A percentile compares a stretch with the other conserved stretches of the same genome.
These are phyloP conservation scores for Trachelus tabidus DNA, from an alignment of 2,888 invertebrate species.

Conservation along the genomic window DNA sequence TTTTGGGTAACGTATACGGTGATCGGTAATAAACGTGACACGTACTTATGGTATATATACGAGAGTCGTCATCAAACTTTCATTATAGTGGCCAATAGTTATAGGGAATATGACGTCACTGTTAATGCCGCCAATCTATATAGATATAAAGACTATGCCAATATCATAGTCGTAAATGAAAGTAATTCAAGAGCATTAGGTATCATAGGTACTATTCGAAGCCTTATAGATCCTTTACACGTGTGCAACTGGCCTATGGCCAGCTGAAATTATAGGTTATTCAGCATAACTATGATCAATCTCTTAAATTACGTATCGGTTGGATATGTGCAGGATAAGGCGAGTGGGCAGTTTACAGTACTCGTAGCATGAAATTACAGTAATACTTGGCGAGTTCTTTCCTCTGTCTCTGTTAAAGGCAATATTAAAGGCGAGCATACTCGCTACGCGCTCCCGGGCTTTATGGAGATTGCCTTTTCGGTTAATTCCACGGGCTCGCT, in stretches of 20 bases:
- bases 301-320: not conserved
- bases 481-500: constrained; percentile 19
- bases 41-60: not conserved
- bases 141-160: not conserved
- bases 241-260: too few relatives aligned
- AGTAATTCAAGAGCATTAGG: not conserved
- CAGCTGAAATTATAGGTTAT: too few relatives aligned
- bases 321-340: not conserved
- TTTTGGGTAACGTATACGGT: not conserved
- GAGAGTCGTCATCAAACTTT: too few relatives aligned
- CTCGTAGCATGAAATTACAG: not conserved
- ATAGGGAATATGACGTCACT: not conserved
- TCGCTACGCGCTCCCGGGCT: not conserved
- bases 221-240: too few relatives aligned
- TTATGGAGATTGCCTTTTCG: constrained; percentile 18
- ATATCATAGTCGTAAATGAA: too few relatives aligned
- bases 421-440: not conserved
- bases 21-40: not conserved
- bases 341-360: not conserved
- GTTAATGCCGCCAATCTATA: not conserved
- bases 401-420: not conserved
- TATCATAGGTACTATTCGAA: not conserved
- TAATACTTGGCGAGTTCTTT: not conserved
- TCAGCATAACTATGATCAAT: too few relatives aligned
- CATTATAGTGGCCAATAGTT: not conserved